These are phyloP conservation scores for Meiosimyza decipiens DNA, from an alignment of 2,888 invertebrate genomes.

Conservation along the genomic window DNA sequence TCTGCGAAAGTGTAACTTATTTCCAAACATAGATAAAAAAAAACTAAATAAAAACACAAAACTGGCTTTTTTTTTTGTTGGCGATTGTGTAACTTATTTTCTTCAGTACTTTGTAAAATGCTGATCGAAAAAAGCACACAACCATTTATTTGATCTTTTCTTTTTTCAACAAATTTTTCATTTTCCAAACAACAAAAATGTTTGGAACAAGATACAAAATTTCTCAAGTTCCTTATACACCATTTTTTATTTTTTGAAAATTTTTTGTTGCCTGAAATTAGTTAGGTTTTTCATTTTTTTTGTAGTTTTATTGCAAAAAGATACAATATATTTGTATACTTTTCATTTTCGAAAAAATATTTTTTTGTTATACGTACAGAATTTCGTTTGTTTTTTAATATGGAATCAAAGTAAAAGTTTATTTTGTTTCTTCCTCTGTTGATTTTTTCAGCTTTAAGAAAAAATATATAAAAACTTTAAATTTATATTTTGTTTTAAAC, in stretches of 20 bases:
- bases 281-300: slow-evolving; percentile 37
- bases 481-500: slow-evolving; percentile 6
- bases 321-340: slow-evolving; percentile 40
- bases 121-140: slow-evolving; percentile 49
- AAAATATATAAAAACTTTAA: slow-evolving; percentile 18
- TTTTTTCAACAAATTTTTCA: not conserved
- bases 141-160: slow-evolving; percentile 33
- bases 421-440: slow-evolving; percentile 10
- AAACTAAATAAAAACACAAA: slow-evolving; percentile 55
- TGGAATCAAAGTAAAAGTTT: slow-evolving; percentile 24
- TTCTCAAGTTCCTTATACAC: not conserved
- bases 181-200: slow-evolving; percentile 26
- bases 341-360: slow-evolving; percentile 9
- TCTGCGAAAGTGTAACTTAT: not conserved
- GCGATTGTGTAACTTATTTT: slow-evolving; percentile 55
- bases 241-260: not conserved
- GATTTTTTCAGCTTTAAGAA: slow-evolving; percentile 34
- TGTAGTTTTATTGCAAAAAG: slow-evolving; percentile 41
- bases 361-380: not conserved
- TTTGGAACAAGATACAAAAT: too few relatives aligned
- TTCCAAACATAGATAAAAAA: slow-evolving; percentile 24
- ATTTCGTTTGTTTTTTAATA: slow-evolving; percentile 4
- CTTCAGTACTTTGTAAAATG: slow-evolving; percentile 48
- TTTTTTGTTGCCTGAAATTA: slow-evolving; percentile 35
- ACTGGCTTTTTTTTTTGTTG: slow-evolving; percentile 47